Evolutionary conservation across 2,797 vertebrate genomes (phyloP).

Genomic region (Sarcoramphus papa): DNA sequence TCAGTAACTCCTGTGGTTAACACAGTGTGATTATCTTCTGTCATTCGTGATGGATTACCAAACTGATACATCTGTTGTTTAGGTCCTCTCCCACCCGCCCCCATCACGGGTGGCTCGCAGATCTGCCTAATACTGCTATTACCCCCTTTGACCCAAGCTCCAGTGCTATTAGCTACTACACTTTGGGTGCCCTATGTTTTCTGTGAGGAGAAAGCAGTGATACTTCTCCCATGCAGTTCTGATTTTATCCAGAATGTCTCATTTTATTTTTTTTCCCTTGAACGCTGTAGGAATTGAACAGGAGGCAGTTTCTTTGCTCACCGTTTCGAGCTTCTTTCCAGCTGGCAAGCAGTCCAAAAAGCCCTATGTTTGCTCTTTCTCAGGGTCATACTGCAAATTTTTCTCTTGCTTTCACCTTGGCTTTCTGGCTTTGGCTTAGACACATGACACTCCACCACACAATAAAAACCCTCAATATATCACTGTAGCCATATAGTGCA

Average conservation of each 20-base stretch:
- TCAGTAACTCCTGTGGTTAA: neutral
- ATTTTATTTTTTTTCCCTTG: neutral
- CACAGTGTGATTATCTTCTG: neutral
- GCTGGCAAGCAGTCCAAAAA: constrained; percentile 28
- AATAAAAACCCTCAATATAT: neutral
- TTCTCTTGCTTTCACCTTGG: constrained; percentile 55
- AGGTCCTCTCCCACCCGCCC: neutral
- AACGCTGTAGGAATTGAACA: neutral
- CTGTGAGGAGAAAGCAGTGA: neutral
- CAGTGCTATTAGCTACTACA: neutral
- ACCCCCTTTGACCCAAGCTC: neutral
- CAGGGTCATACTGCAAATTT: constrained; percentile 52
- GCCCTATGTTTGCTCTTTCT: constrained; percentile 53
- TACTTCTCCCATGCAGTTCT: neutral
- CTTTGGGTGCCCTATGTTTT: neutral
- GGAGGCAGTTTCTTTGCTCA: constrained; percentile 37
- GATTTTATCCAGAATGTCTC: neutral
- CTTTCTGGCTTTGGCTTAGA: neutral
- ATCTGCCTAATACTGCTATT: neutral
- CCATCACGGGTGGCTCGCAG: accelerated
- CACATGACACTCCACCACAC: neutral
- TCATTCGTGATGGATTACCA: neutral
- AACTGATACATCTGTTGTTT: neutral
- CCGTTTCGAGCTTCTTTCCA: constrained; percentile 12
- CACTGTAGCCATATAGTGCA: neutral